phyloP scores from a whole-genome alignment of 2,113 vertebrate genomes.

The Isurus oxyrinchus region DNA sequence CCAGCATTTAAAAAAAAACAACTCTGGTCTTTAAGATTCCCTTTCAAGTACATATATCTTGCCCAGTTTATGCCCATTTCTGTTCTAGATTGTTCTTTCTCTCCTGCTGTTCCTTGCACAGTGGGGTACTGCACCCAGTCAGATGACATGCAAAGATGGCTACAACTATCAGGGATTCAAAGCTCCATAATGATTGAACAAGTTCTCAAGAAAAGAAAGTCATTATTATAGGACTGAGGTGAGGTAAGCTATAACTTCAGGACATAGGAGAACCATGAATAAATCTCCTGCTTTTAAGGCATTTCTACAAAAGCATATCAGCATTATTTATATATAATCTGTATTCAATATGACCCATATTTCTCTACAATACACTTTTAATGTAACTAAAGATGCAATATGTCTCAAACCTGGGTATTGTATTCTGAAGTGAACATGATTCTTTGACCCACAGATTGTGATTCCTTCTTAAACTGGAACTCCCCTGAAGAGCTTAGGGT shows the following conservation, averaged over 20 bases:
- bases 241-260: neutral
- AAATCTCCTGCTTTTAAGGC: neutral
- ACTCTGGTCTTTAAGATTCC: neutral
- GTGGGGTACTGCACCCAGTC: neutral
- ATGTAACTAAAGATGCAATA: neutral
- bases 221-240: neutral
- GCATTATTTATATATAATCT: neutral
- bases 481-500: neutral
- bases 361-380: neutral
- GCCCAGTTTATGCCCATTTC: neutral
- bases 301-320: neutral
- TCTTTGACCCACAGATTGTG: neutral
- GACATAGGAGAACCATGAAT: neutral
- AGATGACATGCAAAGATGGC: neutral
- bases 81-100: neutral
- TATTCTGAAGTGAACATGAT: neutral
- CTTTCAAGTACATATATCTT: neutral
- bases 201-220: neutral
- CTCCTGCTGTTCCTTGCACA: neutral
- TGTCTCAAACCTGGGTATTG: neutral
- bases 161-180: neutral
- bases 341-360: neutral
- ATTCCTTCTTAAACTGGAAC: neutral
- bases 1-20: neutral
- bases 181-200: neutral